Base-by-base conservation (phyloP, 2,113 vertebrate genomes). In the Pithys albifrons region DNA sequence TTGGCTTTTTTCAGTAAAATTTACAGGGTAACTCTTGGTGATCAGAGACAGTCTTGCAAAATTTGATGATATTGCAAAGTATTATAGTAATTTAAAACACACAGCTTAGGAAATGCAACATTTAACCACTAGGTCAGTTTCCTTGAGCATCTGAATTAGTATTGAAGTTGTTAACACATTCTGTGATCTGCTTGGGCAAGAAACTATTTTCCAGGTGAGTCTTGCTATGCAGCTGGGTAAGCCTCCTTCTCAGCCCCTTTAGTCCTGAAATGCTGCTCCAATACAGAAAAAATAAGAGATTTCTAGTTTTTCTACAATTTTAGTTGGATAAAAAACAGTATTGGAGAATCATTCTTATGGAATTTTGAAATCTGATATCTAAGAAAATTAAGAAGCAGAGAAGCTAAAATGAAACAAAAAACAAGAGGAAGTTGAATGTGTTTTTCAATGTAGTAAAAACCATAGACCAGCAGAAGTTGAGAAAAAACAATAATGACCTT, bases 321-420 rank as follows among this genome's bases (percentile, higher is more conserved):
- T 37, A 24, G 9, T 45, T 93, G 39, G 19, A 16, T 46, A 33
- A 92, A 69, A 57, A 88, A 70, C 61, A 49, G 19, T 0, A 0
- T 55, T 28, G 84, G 31, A 59, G 22, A 67, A 80, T 54, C 2
- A 10, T 82, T 85, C 43, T 71, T 86, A 35, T 64, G 37, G 24
- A 24, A 46, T 83, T 88, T 43, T 74, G 52, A 73, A 55, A 66
- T 74, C 41, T 59, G 31, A 13, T 80, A 59, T 33, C 31, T 77
- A 51, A 84, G 69, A 35, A 88, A 83, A 91, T 20, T 28, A 80
- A 65, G 69, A 91, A 93, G 12, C 20, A 83, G 49, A 45, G 19
- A 61, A 88, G 19, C 5, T 88, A 80, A 75, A 95, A 61, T 45
- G 19, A 70, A 93, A 73, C 11, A 45, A 78, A 87, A 85, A 72